Base-by-base conservation (phyloP, 2,888 invertebrate species). In the Cremastobaeus sp. region DNA sequence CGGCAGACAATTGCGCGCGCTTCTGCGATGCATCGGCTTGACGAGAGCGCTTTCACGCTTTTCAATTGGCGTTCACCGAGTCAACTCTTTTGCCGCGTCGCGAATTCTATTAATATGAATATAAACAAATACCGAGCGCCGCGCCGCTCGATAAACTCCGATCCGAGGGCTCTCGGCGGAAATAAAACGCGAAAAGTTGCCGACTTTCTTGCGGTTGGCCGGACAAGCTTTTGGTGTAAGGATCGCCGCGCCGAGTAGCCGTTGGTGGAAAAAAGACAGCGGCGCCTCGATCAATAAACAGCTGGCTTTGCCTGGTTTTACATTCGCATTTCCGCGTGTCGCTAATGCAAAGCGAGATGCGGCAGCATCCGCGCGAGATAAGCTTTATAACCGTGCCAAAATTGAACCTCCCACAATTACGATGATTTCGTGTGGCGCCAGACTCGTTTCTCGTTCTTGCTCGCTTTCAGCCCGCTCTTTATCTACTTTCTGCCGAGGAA, bases 211-310 rank as follows among this genome's bases (percentile, higher is more conserved):
- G 25, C 21, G 52, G 28, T 17, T 30, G 8, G 21, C 41, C 30
- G 52, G 30, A 20, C 57, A 50, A 65, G 45, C 65, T 57, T 60
- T 54, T 47, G 54, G 47, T 55, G 60, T 66, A 35, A 59, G 76
- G 78, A 77, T 79, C 77, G 73, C 75, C 74, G 60, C 75, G 9
- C 64, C 48, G 77, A 77, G 80, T 41, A 48, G 62, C 14, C 32
- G 32, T 47, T 52, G n/a, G 39, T 32, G 37, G 39, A 55, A 66
- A 62, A 70, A 73, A 60, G 60, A 68, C 60, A 71, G 57, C 57
- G 41, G 55, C 55, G 43, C 25, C 64, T 77, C 82, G 83, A 83
- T 83, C 82, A 81, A 83, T 83, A 81, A 82, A 81, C 79, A 78
- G 80, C 79, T 78, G 80, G 76, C 80, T 77, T 79, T 43, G 76